Conservation (phyloP, 2,113 vertebrate species). For the Parus major region DNA sequence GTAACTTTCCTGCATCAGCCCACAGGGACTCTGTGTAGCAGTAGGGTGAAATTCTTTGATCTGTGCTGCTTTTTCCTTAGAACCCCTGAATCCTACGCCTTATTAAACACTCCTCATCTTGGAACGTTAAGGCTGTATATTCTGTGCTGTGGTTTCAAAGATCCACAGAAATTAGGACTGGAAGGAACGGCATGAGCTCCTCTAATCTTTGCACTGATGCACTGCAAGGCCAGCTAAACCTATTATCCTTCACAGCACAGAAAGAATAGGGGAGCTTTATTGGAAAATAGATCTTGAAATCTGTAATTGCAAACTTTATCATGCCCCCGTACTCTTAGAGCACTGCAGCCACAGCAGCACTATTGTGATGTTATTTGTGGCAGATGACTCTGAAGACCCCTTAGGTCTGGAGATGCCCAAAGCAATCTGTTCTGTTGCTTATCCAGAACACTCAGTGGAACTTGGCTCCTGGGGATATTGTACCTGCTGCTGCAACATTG, state of each 20-base stretch:
- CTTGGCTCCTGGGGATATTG: rapidly evolving
- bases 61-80: background rate
- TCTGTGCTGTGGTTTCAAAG: background rate
- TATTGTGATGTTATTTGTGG: background rate
- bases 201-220: background rate
- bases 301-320: background rate
- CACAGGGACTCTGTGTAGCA: background rate
- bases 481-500: background rate
- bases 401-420: background rate
- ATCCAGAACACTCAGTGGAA: background rate
- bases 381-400: background rate
- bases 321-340: background rate
- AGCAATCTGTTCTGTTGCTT: background rate
- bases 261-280: background rate
- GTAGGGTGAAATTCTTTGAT: background rate
- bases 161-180: background rate
- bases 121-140: background rate
- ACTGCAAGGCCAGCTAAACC: background rate
- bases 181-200: background rate
- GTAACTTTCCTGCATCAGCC: background rate
- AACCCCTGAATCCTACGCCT: background rate
- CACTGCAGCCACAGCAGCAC: background rate
- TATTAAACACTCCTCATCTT: background rate
- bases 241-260: background rate
- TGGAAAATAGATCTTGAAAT: background rate